These are phyloP conservation scores for Cyprinus carpio DNA, from an alignment of 2,113 vertebrate genomes.

Conservation along the genomic window DNA sequence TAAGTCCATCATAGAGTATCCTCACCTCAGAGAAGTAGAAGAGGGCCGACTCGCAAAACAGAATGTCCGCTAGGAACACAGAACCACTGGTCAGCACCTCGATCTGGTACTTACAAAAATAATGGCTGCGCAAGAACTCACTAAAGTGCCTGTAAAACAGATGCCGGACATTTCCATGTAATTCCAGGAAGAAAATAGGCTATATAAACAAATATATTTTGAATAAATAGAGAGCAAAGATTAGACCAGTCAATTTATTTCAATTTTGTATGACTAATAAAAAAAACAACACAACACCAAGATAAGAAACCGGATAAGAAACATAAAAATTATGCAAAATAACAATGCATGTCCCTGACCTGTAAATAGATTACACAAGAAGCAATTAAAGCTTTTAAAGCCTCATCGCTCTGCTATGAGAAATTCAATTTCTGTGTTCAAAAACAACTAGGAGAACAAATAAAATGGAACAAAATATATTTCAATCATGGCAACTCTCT, in stretches of 20 bases:
- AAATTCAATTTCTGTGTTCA: too few relatives aligned
- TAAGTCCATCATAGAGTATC: background rate
- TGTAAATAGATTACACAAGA: background rate
- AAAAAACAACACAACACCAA: background rate
- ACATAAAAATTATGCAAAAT: background rate
- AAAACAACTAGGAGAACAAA: too few relatives aligned
- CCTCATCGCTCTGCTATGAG: too few relatives aligned
- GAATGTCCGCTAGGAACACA: conserved; percentile 97
- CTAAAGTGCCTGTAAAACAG: conserved; percentile 89
- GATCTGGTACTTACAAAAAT: conserved; percentile 99
- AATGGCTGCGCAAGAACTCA: conserved; percentile 94
- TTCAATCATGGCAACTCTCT: too few relatives aligned
- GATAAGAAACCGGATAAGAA: background rate
- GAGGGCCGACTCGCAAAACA: conserved; percentile 97
- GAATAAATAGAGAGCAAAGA: conserved; percentile 73
- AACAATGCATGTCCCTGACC: background rate
- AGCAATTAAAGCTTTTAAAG: background rate
- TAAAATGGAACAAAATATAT: too few relatives aligned
- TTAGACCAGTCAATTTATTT: background rate
- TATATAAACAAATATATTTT: background rate
- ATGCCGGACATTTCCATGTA: background rate
- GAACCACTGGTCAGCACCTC: conserved; percentile 98
- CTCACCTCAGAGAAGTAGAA: conserved; percentile 99
- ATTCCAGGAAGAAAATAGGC: background rate
- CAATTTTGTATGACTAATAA: background rate